These are phyloP conservation scores for Neopelma chrysocephalum DNA, from an alignment of 2,797 vertebrate species.

Conservation along the genomic window DNA sequence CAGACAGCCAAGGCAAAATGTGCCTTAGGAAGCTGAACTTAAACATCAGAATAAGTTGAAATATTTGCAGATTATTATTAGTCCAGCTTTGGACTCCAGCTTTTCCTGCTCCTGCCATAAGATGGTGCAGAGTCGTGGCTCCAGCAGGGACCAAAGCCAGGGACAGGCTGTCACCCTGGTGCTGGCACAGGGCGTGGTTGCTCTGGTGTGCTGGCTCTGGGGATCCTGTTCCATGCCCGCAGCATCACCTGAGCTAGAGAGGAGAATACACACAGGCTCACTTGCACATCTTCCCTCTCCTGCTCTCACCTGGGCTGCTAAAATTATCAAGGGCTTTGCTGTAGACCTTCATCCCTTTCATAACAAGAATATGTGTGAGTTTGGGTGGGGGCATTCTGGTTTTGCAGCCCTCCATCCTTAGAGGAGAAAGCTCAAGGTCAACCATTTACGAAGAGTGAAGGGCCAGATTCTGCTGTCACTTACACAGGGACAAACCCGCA, in stretches of 20 bases:
- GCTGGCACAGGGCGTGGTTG: neutral
- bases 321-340: neutral
- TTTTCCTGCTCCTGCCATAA: neutral
- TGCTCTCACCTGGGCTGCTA: neutral
- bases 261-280: neutral
- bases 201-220: neutral
- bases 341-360: neutral
- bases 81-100: neutral
- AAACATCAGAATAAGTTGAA: neutral
- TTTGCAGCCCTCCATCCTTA: neutral
- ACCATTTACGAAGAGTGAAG: neutral
- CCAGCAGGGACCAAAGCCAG: neutral
- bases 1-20: conserved; percentile 8
- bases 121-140: neutral
- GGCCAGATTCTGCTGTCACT: neutral
- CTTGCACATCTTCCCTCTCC: neutral
- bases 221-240: neutral
- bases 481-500: neutral
- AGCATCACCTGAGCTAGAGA: neutral
- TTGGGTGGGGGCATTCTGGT: neutral
- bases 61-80: neutral
- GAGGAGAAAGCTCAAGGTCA: neutral
- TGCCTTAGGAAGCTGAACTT: conserved; percentile 17
- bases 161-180: neutral
- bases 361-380: neutral